Evolutionary conservation across 2,113 vertebrate genomes (phyloP), one percentile per base, ranked within the genome.

Genomic region (Pedetes capensis): DNA sequence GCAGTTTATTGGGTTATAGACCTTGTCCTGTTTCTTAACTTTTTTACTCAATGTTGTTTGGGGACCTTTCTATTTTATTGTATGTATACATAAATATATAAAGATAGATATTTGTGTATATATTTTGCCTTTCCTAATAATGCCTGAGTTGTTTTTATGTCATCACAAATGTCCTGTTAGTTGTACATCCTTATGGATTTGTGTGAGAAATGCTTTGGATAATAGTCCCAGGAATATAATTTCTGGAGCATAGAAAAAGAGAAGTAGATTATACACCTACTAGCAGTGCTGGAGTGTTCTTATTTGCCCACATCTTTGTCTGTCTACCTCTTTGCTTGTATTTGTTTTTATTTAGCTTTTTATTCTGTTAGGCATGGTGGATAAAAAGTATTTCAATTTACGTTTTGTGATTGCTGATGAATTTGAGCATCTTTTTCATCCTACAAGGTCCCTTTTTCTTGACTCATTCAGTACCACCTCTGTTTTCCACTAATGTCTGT

Each of bases 121-220:
- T 51, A 51, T 51, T 88, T 91, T 84, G 74, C 34, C 88, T 88
- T 47, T 87, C 5, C 71, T 87, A 91, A 47, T 84, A 55, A 87
- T 13, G 51, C 10, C 7, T 27, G 49, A 82, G 0, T 92, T 94
- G 75, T 79, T 37, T 89, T 91, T 78, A 68, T 94, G 17, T n/a
- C 20, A 44, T 95, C 53, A 89, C 47, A 94, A 9, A 74, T 96
- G 75, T 2, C 68, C 16, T 64, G 27, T 87, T 71, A 69, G 3
- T 93, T 87, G 61, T 87, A 66, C 32, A 78, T 87, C 37, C 17
- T 79, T 68, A 57, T n/a, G 72, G 55, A 68, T 25, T 29, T 74
- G 25, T 79, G 8, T 71, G 47, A 76, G n/a, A 61, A 71, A 32
- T 85, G 69, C 22, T 95, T n/a, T 85, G 27, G 44, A 49, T 61